Conservation (phyloP, 2,797 vertebrate species). For the Danio jaintianensis region DNA sequence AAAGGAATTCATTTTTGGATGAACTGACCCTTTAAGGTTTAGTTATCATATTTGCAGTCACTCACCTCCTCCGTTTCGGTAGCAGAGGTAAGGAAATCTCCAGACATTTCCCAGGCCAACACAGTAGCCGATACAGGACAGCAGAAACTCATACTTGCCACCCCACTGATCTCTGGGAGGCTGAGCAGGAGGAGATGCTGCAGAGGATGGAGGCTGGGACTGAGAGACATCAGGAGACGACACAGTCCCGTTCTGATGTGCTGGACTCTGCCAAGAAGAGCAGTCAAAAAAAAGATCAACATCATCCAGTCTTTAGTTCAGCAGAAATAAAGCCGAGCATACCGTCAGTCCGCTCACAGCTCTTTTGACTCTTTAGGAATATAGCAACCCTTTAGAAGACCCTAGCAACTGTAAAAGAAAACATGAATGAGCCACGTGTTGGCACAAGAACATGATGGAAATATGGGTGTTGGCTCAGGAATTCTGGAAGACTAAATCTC, state of each 20-base stretch:
- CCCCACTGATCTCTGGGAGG: slow-evolving; percentile 79
- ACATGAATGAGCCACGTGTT: no score
- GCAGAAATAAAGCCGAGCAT: neutral
- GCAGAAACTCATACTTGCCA: slow-evolving; percentile 82
- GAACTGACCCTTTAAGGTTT: no score
- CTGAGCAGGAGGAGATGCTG: neutral
- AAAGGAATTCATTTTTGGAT: no score
- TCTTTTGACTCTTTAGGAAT: neutral
- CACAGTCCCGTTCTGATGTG: slow-evolving; percentile 63
- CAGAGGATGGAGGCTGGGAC: slow-evolving; percentile 53
- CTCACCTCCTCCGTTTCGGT: slow-evolving; percentile 89
- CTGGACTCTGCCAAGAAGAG: slow-evolving; percentile 62
- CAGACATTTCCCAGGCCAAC: slow-evolving; percentile 86
- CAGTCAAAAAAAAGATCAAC: neutral
- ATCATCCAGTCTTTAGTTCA: neutral
- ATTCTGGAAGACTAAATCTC: no score
- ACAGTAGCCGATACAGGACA: slow-evolving; percentile 86
- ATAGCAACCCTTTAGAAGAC: neutral
- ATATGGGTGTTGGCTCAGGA: no score
- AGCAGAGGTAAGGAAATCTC: slow-evolving; percentile 88
- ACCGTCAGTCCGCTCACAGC: neutral
- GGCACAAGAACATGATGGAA: no score
- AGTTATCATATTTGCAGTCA: neutral
- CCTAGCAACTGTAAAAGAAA: neutral
- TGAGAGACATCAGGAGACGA: slow-evolving; percentile 63